Conservation (phyloP, 2,888 invertebrate species). For the Malachius bipustulatus region DNA sequence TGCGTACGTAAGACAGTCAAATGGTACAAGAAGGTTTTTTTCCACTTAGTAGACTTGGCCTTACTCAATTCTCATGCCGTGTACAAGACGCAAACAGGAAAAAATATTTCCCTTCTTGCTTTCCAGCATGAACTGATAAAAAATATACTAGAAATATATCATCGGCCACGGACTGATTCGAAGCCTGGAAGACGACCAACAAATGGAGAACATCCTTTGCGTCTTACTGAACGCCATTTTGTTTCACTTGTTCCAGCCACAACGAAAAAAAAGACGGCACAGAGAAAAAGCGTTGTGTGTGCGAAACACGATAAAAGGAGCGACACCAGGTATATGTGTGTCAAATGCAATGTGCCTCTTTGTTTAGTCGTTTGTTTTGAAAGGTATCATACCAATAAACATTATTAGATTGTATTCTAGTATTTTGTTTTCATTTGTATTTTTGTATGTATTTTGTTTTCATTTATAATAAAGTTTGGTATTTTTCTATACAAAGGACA, state of each 20-base stretch:
- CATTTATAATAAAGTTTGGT: no score
- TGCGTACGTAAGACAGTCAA: conserved; percentile 26
- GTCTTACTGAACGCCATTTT: not conserved
- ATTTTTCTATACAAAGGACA: no score
- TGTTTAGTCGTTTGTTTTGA: no score
- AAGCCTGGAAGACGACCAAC: not conserved
- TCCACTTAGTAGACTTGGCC: conserved; percentile 24
- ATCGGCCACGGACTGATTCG: not conserved
- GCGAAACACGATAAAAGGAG: not conserved
- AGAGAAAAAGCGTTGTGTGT: not conserved
- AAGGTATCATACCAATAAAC: no score
- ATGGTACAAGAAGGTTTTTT: conserved; percentile 29
- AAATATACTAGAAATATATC: not conserved
- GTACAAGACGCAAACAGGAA: conserved; percentile 10
- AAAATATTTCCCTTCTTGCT: not conserved
- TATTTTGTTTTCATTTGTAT: no score
- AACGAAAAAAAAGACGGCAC: not conserved
- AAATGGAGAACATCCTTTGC: not conserved
- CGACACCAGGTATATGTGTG: not conserved
- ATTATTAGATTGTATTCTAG: no score
- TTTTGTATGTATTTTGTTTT: no score
- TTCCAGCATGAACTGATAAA: not conserved
- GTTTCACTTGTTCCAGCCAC: not conserved
- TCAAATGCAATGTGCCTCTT: not conserved
- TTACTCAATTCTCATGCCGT: conserved; percentile 20